phyloP scores from a whole-genome alignment of 2,888 invertebrate genomes.

The Lepidonotus clava region DNA sequence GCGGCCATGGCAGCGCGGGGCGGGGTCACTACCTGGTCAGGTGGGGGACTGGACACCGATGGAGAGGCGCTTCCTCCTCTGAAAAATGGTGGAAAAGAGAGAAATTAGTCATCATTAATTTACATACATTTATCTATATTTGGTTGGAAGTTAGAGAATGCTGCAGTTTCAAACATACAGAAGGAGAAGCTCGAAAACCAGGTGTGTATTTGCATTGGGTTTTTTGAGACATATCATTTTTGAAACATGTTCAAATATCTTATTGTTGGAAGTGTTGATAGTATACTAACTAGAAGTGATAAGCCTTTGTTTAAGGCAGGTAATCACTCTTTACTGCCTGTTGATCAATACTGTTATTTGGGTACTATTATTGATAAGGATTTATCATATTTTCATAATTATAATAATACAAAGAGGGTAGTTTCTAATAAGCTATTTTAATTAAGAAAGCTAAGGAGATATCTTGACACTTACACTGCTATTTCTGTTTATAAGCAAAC shows the following conservation, averaged over 20 bases:
- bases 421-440: no score
- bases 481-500: no score
- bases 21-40: slow-evolving; percentile 26
- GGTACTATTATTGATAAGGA: no score
- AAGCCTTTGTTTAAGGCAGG: no score
- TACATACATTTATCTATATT: neutral
- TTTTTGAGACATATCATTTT: neutral
- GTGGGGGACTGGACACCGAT: slow-evolving; percentile 9
- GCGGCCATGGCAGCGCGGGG: neutral
- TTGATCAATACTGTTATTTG: no score
- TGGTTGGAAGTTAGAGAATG: neutral
- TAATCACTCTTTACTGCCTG: no score
- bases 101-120: neutral
- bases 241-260: neutral
- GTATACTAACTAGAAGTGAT: no score
- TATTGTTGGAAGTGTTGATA: neutral
- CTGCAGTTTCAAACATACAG: neutral
- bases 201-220: no score
- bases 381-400: no score
- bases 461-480: no score
- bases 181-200: neutral
- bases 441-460: no score
- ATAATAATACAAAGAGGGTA: no score
- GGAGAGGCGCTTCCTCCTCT: slow-evolving; percentile 52
- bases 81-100: neutral